phyloP scores from a whole-genome alignment of 2,113 vertebrate species.

The Trichomycterus rosablanca region DNA sequence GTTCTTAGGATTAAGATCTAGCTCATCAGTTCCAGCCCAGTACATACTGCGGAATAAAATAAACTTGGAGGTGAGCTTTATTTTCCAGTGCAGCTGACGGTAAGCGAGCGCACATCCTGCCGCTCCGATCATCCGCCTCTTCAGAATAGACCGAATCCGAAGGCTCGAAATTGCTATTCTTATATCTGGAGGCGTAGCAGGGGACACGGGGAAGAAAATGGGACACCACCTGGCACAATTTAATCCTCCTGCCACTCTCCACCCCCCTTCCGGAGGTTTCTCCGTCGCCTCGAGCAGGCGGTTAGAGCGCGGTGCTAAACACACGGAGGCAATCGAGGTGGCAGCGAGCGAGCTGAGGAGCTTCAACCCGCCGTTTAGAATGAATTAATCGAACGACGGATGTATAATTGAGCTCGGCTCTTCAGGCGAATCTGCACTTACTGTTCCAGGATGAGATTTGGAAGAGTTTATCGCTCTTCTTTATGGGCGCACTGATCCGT shows the following conservation, averaged over 20 bases:
- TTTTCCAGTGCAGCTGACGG: too few species aligned
- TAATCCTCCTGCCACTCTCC: slow-evolving; percentile 21
- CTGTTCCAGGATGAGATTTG: not conserved
- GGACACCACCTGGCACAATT: slow-evolving; percentile 39
- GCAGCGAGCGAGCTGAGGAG: not conserved
- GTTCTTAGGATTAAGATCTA: too few species aligned
- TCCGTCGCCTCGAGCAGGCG: slow-evolving; percentile 16
- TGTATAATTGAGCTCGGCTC: not conserved
- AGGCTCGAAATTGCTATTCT: slow-evolving; percentile 35
- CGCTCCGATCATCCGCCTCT: not conserved
- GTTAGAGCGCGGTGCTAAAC: slow-evolving; percentile 4
- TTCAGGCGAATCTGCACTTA: not conserved
- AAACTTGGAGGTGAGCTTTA: too few species aligned
- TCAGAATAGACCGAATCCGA: slow-evolving; percentile 20
- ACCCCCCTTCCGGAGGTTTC: slow-evolving; percentile 21
- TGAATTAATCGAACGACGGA: not conserved
- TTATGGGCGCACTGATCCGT: too few species aligned
- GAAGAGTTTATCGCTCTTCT: too few species aligned
- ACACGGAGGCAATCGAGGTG: slow-evolving; percentile 5
- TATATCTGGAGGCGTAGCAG: slow-evolving; percentile 40
- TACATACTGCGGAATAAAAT: too few species aligned
- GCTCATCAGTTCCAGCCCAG: too few species aligned
- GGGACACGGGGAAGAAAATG: slow-evolving; percentile 35
- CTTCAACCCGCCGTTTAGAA: slow-evolving; percentile 1
- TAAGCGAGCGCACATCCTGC: not conserved